Evolutionary conservation across 2,797 vertebrate species (phyloP).

Genomic region (Spatula clypeata): DNA sequence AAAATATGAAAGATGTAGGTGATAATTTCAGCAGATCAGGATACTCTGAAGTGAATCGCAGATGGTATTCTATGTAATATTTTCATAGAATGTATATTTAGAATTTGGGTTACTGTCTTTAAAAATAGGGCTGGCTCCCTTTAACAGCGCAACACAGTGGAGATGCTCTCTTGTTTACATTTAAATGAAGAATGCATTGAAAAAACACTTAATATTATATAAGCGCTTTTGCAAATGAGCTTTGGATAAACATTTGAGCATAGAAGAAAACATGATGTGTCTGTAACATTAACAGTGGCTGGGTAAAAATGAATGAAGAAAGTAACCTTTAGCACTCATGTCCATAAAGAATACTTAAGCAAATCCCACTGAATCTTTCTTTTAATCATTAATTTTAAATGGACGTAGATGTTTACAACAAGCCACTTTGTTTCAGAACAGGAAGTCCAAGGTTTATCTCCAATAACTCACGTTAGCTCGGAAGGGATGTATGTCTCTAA

Average conservation of each 20-base stretch:
- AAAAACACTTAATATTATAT: conserved; percentile 78
- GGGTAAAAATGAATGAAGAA: conserved; percentile 77
- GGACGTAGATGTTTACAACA: conserved; percentile 80
- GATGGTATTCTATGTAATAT: conserved; percentile 71
- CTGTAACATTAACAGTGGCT: conserved; percentile 77
- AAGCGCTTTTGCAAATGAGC: conserved; percentile 81
- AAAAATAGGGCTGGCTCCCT: conserved; percentile 76
- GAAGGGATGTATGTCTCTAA: conserved; percentile 77
- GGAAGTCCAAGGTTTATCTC: conserved; percentile 83
- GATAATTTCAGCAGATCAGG: conserved; percentile 79
- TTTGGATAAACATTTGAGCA: conserved; percentile 79
- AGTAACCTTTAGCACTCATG: conserved; percentile 66
- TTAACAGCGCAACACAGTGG: not conserved
- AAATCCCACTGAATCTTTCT: conserved; percentile 64
- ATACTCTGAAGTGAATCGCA: conserved; percentile 76
- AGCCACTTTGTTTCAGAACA: conserved; percentile 76
- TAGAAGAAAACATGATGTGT: conserved; percentile 76
- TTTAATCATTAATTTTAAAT: conserved; percentile 78
- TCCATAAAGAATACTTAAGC: conserved; percentile 79
- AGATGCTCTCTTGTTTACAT: conserved; percentile 56
- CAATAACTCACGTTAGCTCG: conserved; percentile 82
- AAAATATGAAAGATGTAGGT: conserved; percentile 69
- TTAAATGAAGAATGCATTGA: conserved; percentile 67
- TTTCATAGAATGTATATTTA: conserved; percentile 63
- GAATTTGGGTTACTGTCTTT: conserved; percentile 69